Evolutionary conservation across 1,140 invertebrate genomes (phyloP), one percentile per base, ranked within the genome.

Genomic region (Anastrepha ludens): DNA sequence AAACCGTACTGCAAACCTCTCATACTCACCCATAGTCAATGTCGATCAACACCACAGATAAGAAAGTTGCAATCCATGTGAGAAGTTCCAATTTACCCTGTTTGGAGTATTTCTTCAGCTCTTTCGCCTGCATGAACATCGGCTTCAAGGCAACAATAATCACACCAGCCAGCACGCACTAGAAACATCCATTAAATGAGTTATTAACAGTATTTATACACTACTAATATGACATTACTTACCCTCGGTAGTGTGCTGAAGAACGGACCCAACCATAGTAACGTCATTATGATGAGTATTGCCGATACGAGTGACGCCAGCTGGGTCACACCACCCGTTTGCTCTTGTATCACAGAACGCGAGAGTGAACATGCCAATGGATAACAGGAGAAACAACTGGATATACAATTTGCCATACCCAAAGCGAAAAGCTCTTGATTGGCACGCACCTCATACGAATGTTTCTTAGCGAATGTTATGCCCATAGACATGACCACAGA

Each of bases 401-500:
- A 97, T 59, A 97, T 94, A 59, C 97, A 93, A 90, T 98, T 98
- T 87, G 96, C 96, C 0, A 96, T 89, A 47, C 97, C 97, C 94
- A 96, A 93, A 4, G 97, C 97, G 70, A 97, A 93, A 0, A 98
- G 92, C 93, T 98, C 98, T 93, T 99, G 98, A 94, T 98, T 99
- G 0, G 97, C 94, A 89, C 98, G 95, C 1, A 99, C 95, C 89
- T 97, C 96, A 91, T 99, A 99, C 89, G 97, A 96, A 87, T 97
- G 94, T 93, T 98, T 98, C 89, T 96, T 95, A 1, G 98, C 97
- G 93, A 99, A 97, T 78, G 98, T 98, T 88, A 98, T 94, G 0
- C 96, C 97, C 97, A 99, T 97, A 1, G 98, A 99, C 94, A 99
- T 97, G 4, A 97, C 96, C 58, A 99, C 96, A 1, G 97, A 97